Base-by-base conservation (phyloP, 2,888 invertebrate genomes). In the Aromia moschata region DNA sequence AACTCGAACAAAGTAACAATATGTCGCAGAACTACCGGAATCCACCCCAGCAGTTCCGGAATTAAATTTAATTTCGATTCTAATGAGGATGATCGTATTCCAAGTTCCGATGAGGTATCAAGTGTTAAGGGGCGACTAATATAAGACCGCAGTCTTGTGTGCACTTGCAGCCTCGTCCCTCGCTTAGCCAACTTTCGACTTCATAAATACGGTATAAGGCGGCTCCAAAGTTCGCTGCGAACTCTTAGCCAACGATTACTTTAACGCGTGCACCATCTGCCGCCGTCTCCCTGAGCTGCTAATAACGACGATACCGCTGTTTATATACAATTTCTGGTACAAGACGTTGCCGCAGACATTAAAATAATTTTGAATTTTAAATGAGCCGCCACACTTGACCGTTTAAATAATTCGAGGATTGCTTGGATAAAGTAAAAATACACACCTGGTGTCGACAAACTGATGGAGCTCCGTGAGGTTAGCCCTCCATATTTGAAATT, bases 261-360 rank as follows among this genome's bases (percentile, higher is more conserved):
- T 75, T 74, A 76, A 75, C 73, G 72, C 70, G 66, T 15, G 69
- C 69, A 69, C 70, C 75, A 76, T 70, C 72, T 74, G 74, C 64
- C 62, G 65, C 69, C 71, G 68, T 68, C 69, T 66, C 68, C 60
- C 38, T 30, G 20, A 58, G 51, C 54, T 56, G 18, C 38, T 61
- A 40, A 51, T 46, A 55, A 46, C 40, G 40, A 40, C 55, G 40
- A 44, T 54, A 54, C 55, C 20, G 40, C 31, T 45, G 55, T 46
- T 45, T 52, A 52, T 52, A 30, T 52, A 41, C 41, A 15, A 41
- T 41, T 52, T 41, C 41, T 52, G 52, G 40, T 52, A 41, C 41
- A 41, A 52, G 52, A 41, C 33, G 52, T 41, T 17, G 16, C 52
- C 41, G 16, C 40, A 41, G 41, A 52, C 41, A 52, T 52, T 52